Evolutionary conservation across 2,113 vertebrate species (phyloP), one percentile per base, ranked within the genome.

Genomic region (Xenus cinereus): DNA sequence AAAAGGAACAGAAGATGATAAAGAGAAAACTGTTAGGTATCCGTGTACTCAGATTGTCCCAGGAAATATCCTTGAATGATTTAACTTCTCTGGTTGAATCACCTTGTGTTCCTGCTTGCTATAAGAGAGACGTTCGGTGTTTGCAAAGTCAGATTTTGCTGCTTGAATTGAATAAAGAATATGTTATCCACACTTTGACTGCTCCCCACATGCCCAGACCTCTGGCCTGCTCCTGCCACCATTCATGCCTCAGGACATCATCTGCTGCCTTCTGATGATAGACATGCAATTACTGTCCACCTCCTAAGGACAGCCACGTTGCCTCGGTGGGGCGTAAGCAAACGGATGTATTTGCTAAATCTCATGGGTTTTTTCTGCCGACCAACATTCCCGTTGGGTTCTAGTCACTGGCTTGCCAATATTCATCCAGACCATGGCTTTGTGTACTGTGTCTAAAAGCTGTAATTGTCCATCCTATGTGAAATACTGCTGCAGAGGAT

Each of bases 51-150:
- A 81, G 83, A 95, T 84, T 92, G 89, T 95, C 94, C 83, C 93
- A 90, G 97, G 90, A 97, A 97, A 92, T 93, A 90, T 62, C 89
- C 76, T 76, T 83, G 76, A 85, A 77, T 93, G 90, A 95, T 96
- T 95, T 91, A 85, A 77, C 32, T 89, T 86, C 63, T 71, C 54
- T 85, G 51, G 67, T 35, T 87, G 87, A 80, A 91, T 71, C 33
- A 5, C 30, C 91, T 45, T 20, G 28, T 15, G 12, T 22, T 88
- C 43, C 68, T 81, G 41, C 68, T 75, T 57, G 28, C 68, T 67
- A 4, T 18, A 14, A 87, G 53, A 78, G 75, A 59, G 54, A 50
- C 69, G 28, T 12, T 86, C 16, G 5, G 12, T 73, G 35, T 89
- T 93, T 87, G 67, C 85, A 2, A 8, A 56, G 67, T 33, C 39